Evolutionary conservation across 2,797 vertebrate genomes (phyloP), one percentile per base, ranked within the genome.

Genomic region (Stomatorhinus walkeri): DNA sequence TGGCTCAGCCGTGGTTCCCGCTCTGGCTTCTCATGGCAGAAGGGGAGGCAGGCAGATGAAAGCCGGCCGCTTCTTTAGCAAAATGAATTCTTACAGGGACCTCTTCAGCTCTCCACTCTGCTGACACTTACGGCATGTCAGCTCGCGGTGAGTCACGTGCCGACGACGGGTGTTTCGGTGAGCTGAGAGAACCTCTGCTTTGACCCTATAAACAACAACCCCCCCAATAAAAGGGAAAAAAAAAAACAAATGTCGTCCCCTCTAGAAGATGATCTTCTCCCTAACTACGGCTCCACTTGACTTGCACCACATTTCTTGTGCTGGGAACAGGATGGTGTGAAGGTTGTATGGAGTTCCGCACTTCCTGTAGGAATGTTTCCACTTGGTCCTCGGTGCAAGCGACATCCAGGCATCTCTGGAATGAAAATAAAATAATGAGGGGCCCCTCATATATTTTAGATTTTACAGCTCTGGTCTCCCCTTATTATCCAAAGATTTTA

Each of bases 341-440:
- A 43, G 36, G n/a, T 81, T 81, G 76, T 81, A 22, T 46, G 76
- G 6, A 81, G 40, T 81, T 81, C 40, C 3, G 19, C 40, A 81
- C 76, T 40, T 79, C 68, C 72, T 46, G 40, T 9, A 43, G 43
- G 19, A 43, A 79, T 79, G 32, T 81, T 81, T 81, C 16, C 76
- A 46, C 40, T 76, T 76, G 68, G 68, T 76, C 68, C 32, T 76
- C 5, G 14, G 68, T 40, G 12, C 32, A 40, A 76, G 68, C 19
- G 12, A 40, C 32, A 40, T 76, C 68, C 76, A 46, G 76, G 19
- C 76, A 81, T 81, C 76, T 81, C 76, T 81, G 68, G 68, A 76
- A 76, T 81, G 76, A 81, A 81, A 81, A 46, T 79, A 46, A 81
- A 81, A 81, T 46, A 46, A 76, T 76, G 32, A 76, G 68, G 64